Evolutionary conservation across 2,797 vertebrate species (phyloP), one percentile per base, ranked within the genome.

Genomic region (Scolopax bukidnonensis): DNA sequence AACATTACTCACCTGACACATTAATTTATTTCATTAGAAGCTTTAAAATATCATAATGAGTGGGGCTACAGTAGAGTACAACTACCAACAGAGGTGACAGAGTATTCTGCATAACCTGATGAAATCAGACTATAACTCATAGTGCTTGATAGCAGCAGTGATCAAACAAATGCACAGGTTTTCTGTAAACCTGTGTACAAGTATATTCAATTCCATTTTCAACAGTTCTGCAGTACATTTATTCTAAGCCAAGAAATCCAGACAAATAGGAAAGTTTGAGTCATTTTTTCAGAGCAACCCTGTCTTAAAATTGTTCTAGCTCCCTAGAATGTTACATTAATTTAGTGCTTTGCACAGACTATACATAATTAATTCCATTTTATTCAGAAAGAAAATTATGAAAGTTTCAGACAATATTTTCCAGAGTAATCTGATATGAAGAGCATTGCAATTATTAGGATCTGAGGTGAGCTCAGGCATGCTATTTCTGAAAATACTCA

Each of bases 401-500:
- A 69, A 4, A 17, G 16, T 33, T 6, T 64, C 68, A 85, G 65
- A 40, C 16, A 79, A 15, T 51, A 40, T 33, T 85, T 78, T 78
- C 32, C 38, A 69, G 61, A 71, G 54, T 20, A 91, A 68, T 20
- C 17, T 75, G 65, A 77, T 87, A 74, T 27, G 36, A 89, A 89
- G 33, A 93, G 47, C 19, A 68, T 2, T 54, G 36, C 51, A 85
- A 94, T 71, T 96, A 89, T n/a, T 50, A 79, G 6, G 71, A 45
- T 70, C 63, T 75, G 56, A 79, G 27, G 32, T 36, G 51, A 92
- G 57, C 20, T 90, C 65, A 84, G 47, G 61, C 40, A 60, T 16
- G 24, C 54, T 69, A 64, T 89, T 87, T 89, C 65, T 65, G 48
- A 94, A 95, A 93, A 94, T 33, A 89, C 63, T 23, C 51, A 78